phyloP scores from a whole-genome alignment of 1,140 invertebrate genomes.

The Saccostrea glomerata region DNA sequence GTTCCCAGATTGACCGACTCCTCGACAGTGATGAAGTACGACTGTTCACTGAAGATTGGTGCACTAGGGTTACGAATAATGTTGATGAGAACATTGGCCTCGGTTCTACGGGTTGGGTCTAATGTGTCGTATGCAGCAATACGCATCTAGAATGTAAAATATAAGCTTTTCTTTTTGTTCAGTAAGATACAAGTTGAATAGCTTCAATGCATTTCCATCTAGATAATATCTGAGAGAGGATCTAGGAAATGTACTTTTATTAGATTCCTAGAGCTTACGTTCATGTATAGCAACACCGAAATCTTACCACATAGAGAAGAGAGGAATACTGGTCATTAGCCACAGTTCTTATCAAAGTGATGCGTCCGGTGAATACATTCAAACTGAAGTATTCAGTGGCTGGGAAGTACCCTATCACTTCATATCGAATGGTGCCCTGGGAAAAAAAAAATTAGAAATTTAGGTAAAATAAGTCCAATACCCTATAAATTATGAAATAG shows the following conservation, averaged over 20 bases:
- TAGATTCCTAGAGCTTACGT: too few species aligned
- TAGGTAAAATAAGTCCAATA: neutral
- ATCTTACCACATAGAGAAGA: conserved; percentile 43
- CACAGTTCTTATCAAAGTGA: conserved; percentile 48
- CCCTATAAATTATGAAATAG: too few species aligned
- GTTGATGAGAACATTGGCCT: conserved; percentile 52
- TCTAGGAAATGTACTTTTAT: too few species aligned
- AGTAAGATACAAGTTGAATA: too few species aligned
- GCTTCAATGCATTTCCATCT: too few species aligned
- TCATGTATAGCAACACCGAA: neutral
- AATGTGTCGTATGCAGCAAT: conserved; percentile 92
- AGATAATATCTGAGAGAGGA: too few species aligned
- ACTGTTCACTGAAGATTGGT: conserved; percentile 81
- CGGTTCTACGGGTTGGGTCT: conserved; percentile 86
- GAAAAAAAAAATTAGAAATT: conserved; percentile 11
- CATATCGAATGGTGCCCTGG: conserved; percentile 45
- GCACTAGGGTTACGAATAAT: conserved; percentile 56
- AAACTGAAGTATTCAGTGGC: conserved; percentile 42
- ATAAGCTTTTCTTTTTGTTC: too few species aligned
- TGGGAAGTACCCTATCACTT: conserved; percentile 51
- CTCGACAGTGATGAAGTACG: conserved; percentile 81
- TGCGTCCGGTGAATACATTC: conserved; percentile 42
- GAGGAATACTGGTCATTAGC: conserved; percentile 2
- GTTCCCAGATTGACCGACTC: conserved; percentile 50
- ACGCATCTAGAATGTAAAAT: conserved; percentile 81